Evolutionary conservation across 2,113 vertebrate species (phyloP), one percentile per base, ranked within the genome.

Genomic region (Lucifuga dentata): DNA sequence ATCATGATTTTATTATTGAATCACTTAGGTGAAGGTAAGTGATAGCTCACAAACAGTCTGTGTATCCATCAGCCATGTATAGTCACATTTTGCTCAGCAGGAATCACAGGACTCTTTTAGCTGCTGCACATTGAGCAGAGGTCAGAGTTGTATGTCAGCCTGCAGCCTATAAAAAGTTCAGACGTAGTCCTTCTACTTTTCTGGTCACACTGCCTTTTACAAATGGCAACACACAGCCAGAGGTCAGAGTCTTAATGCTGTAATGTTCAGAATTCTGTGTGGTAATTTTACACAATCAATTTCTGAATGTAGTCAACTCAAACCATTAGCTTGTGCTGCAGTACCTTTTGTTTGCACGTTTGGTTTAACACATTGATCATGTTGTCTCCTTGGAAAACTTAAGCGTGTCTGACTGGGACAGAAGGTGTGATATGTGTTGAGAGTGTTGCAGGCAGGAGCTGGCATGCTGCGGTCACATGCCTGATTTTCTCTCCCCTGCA

Each of bases 121-220:
- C 76, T 60, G 62, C 75, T 56, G 73, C 72, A 69, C 52, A 45
- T 39, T 35, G 51, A 76, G 64, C 71, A 11, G 19, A 6, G 2
- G 40, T 38, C 8, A 64, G 89, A 65, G 77, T 93, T 82, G 11
- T 50, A 71, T 93, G 71, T 91, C 91, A 88, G 55, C 41, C 55
- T 24, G 61, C 39, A 67, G 81, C 69, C 84, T 78, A 86, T 90
- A 92, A 88, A 76, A 76, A 62, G 72, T 58, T 57, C 43, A 58
- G 19, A 33, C 26, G 24, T 61, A 66, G 59, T 59, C 53, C 49
- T 5, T 45, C 43, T 20, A 45, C 9, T 45, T 45, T 19, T 19
- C 43, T n/a, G 43, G 17, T 45, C 17, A 11, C 19, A 20, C 19
- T 21, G 43, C 43, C 5, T 7, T 9, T 9, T 32, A 50, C 5